phyloP scores from a whole-genome alignment of 2,113 vertebrate genomes.

The Canis aureus region DNA sequence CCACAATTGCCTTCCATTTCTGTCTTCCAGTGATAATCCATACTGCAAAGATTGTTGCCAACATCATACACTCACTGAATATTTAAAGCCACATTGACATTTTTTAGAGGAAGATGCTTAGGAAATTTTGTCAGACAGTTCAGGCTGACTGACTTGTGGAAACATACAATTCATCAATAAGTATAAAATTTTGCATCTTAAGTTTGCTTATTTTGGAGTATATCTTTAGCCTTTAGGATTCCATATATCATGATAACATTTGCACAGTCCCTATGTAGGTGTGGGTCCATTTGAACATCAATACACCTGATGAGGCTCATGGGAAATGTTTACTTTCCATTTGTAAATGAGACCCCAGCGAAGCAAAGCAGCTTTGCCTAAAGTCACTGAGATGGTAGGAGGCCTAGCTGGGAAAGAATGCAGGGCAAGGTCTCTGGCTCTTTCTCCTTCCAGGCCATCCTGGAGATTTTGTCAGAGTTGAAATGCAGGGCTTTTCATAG shows the following conservation, averaged over 20 bases:
- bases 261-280: rapidly evolving
- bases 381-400: not conserved
- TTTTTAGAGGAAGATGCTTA: not conserved
- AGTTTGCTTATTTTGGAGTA: not conserved
- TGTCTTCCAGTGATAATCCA: not conserved
- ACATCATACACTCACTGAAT: not conserved
- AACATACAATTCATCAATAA: not conserved
- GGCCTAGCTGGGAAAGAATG: not conserved
- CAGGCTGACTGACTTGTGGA: not conserved
- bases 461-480: not conserved
- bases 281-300: not conserved
- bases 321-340: not conserved
- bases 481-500: not conserved
- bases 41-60: not conserved
- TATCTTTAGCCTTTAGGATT: not conserved
- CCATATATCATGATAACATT: not conserved
- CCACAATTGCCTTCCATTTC: not conserved
- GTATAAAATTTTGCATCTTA: not conserved
- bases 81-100: not conserved
- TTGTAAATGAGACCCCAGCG: not conserved
- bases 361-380: not conserved
- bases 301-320: not conserved
- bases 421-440: not conserved
- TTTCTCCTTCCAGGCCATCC: not conserved
- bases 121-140: not conserved